Percentiles rank a stretch among this genome's conserved stretches.
Evolutionary conservation across 2,797 vertebrate species (phyloP).

Genomic region (Siniperca undulata): DNA sequence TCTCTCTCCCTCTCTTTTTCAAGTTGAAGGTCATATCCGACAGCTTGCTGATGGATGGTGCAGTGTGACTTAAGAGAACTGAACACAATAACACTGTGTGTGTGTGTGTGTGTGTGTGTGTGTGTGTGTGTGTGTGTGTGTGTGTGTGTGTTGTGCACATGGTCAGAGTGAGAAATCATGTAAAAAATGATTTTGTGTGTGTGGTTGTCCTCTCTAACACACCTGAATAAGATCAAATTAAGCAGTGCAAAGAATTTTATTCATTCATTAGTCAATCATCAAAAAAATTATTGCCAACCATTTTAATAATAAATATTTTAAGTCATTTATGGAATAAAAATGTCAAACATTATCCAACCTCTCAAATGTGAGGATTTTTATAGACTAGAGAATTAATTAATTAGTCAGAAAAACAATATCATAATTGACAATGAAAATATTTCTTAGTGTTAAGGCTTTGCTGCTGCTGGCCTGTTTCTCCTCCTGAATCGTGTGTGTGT

Average conservation of each 20-base stretch:
- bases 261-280: not conserved
- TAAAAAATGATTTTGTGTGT: not conserved
- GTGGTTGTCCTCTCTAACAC: not conserved
- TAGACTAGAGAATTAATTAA: not conserved
- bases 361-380: not conserved
- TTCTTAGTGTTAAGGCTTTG: not conserved
- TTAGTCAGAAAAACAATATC: no score
- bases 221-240: not conserved
- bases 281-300: not conserved
- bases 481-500: conserved; percentile 18
- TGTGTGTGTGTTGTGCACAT: not conserved
- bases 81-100: conserved; percentile 7
- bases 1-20: conserved; percentile 10
- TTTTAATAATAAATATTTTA: not conserved
- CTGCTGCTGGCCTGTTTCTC: conserved; percentile 12
- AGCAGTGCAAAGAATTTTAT: not conserved
- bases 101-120: conserved; percentile 15
- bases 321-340: not conserved
- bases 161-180: not conserved
- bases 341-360: not conserved
- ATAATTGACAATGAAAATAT: no score
- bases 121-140: conserved; percentile 8
- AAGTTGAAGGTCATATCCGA: conserved; percentile 66
- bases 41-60: conserved; percentile 55
- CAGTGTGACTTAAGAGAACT: conserved; percentile 36